Percentiles rank a stretch among this genome's conserved stretches.
These are phyloP conservation scores for Chlorocebus sabaeus DNA, from an alignment of 2,113 vertebrate species.

Conservation along the genomic window DNA sequence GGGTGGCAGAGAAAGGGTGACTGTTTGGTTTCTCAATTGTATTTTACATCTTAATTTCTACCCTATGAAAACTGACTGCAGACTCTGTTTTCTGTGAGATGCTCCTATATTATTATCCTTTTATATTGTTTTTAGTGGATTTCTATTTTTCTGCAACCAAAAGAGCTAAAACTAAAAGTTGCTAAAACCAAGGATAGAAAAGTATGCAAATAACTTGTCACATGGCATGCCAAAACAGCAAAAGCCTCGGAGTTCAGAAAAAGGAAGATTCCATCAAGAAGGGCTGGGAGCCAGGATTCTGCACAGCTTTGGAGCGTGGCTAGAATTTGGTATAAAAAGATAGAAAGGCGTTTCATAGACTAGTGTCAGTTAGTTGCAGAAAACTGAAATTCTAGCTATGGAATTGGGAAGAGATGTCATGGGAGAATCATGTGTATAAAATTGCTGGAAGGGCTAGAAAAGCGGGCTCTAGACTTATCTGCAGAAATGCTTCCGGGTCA, in stretches of 20 bases:
- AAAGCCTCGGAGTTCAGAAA: neutral
- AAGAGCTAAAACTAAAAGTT: neutral
- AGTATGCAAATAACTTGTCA: neutral
- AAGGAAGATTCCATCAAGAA: neutral
- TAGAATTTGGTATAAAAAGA: neutral
- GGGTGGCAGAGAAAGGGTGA: neutral
- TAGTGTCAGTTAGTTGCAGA: neutral
- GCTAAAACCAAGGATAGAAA: neutral
- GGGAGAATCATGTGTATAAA: neutral
- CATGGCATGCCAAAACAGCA: neutral
- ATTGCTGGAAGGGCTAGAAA: neutral
- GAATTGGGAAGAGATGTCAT: neutral
- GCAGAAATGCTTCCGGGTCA: neutral
- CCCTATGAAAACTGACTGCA: neutral
- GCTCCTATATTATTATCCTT: neutral
- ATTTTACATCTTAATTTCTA: neutral
- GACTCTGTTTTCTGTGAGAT: neutral
- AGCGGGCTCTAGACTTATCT: neutral
- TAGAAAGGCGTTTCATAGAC: neutral
- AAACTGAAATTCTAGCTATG: neutral
- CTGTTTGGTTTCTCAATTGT: neutral
- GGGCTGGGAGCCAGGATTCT: neutral
- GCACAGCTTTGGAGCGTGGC: neutral
- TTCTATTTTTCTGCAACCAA: neutral
- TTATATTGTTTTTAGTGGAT: neutral